These are phyloP conservation scores for Microplitis manilae DNA, from an alignment of 2,888 invertebrate species.

Conservation along the genomic window DNA sequence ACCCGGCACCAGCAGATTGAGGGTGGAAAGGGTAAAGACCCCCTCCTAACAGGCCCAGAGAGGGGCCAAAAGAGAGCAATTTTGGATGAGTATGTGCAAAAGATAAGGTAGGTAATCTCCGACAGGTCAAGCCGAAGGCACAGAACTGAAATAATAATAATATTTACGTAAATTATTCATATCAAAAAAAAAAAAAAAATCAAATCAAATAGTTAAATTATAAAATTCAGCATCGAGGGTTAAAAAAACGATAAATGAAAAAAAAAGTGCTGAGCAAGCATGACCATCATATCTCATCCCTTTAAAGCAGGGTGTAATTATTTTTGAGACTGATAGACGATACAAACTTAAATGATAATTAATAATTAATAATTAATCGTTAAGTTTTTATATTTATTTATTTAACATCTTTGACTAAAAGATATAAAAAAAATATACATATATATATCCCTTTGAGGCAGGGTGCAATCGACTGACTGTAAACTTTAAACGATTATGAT, in stretches of 20 bases:
- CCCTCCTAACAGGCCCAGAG: not conserved
- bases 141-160: not conserved
- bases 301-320: slow-evolving; percentile 8
- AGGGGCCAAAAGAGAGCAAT: not conserved
- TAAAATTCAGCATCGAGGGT: not conserved
- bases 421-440: slow-evolving; percentile 47
- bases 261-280: slow-evolving; percentile 6
- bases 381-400: slow-evolving; percentile 13
- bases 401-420: not conserved
- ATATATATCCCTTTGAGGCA: slow-evolving; percentile 62
- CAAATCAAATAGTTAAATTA: not conserved
- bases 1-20: too few relatives aligned
- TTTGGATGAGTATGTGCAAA: slow-evolving; percentile 6
- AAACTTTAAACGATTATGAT: slow-evolving; percentile 57
- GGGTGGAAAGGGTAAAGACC: too few relatives aligned
- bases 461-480: slow-evolving; percentile 61
- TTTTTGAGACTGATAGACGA: slow-evolving; percentile 7
- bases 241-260: not conserved
- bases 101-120: slow-evolving; percentile 18
- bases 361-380: slow-evolving; percentile 4
- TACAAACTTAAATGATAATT: not conserved
- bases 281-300: slow-evolving; percentile 12
- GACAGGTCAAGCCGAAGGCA: slow-evolving; percentile 19
- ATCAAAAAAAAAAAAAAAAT: not conserved
- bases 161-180: too few relatives aligned